Evolutionary conservation across 2,113 vertebrate species (phyloP).

Genomic region (Microtus richardsoni): DNA sequence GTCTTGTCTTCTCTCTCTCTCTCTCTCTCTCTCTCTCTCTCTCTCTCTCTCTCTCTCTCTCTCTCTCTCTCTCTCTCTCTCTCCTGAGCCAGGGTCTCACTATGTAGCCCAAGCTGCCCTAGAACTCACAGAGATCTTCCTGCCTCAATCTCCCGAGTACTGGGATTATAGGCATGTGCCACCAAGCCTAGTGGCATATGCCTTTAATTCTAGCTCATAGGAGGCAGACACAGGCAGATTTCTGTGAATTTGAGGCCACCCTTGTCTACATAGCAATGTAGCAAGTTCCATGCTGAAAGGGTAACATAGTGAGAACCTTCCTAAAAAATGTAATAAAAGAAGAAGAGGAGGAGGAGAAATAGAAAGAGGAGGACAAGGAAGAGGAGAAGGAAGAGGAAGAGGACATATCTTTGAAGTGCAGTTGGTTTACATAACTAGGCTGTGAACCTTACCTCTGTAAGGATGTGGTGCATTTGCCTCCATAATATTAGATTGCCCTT

Average conservation of each 20-base stretch:
- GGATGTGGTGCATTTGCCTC: conserved; percentile 17
- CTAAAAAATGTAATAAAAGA: not conserved
- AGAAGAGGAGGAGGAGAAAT: too few relatives aligned
- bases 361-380: fast-evolving
- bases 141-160: not conserved
- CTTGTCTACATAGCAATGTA: not conserved
- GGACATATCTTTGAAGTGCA: conserved; percentile 37
- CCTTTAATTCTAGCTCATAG: not conserved
- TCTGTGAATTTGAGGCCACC: not conserved
- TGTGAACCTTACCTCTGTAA: conserved; percentile 22
- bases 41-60: not conserved
- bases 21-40: too few relatives aligned
- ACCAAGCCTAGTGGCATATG: not conserved
- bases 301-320: not conserved
- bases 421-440: conserved; percentile 15
- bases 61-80: not conserved
- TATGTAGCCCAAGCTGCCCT: not conserved
- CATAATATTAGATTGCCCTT: not conserved
- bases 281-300: not conserved
- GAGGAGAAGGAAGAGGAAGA: not conserved
- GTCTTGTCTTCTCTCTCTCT: not conserved
- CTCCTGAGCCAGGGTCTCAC: not conserved
- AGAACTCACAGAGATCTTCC: not conserved
- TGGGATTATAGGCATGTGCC: not conserved
- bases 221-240: not conserved